These are phyloP conservation scores for Hofmannophila pseudospretella DNA, from an alignment of 2,888 invertebrate genomes.

Conservation along the genomic window DNA sequence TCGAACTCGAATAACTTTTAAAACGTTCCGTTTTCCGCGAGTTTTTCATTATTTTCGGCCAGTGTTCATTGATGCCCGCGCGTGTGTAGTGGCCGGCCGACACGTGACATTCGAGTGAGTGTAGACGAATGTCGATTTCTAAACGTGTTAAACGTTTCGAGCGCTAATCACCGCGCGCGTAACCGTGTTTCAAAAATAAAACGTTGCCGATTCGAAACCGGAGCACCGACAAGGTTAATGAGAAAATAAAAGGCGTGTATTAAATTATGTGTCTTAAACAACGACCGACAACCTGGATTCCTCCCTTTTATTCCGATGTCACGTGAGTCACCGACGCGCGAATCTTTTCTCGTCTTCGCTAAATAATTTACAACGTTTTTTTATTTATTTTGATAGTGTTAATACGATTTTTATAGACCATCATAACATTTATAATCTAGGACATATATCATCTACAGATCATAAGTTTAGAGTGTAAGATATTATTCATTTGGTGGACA, in stretches of 20 bases:
- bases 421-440: too few species aligned
- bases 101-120: constrained; percentile 26
- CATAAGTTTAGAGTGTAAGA: not conserved
- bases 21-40: constrained; percentile 16
- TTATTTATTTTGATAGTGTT: constrained; percentile 1
- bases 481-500: not conserved
- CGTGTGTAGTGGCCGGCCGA: constrained; percentile 7
- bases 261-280: constrained; percentile 53
- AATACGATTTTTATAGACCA: not conserved
- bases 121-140: constrained; percentile 25
- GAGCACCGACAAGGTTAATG: constrained; percentile 74
- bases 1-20: constrained; percentile 32
- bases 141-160: constrained; percentile 38
- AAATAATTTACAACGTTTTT: not conserved
- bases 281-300: constrained; percentile 43
- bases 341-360: not conserved
- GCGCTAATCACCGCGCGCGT: constrained; percentile 51
- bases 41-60: too few species aligned
- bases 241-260: constrained; percentile 72
- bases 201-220: constrained; percentile 70
- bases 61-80: constrained; percentile 5
- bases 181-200: constrained; percentile 73
- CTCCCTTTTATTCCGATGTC: constrained; percentile 30
- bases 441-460: not conserved
- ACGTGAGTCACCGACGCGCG: constrained; percentile 37